phyloP scores from a whole-genome alignment of 2,888 invertebrate species.

The Glyphotaelius pellucidus region DNA sequence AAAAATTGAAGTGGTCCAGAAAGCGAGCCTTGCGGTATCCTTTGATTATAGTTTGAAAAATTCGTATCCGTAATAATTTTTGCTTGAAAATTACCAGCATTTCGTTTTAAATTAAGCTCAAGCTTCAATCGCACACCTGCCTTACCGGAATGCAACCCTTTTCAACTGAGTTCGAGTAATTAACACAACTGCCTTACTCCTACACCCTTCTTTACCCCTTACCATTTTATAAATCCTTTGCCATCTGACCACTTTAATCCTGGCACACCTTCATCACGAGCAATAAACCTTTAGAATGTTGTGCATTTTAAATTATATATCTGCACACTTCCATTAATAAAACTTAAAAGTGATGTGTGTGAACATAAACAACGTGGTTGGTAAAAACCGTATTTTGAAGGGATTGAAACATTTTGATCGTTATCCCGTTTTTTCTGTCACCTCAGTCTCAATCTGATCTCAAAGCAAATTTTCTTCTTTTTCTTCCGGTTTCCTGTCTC shows the following conservation, averaged over 20 bases:
- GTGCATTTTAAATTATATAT: not conserved
- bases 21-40: not conserved
- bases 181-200: not conserved
- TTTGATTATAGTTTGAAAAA: not conserved
- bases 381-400: not conserved
- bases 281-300: not conserved
- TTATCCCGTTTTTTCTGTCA: not conserved
- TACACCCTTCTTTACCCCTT: not conserved
- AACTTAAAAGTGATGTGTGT: not conserved
- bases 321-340: not conserved
- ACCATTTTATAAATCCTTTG: not conserved
- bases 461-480: not conserved
- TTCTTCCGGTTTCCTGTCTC: not conserved
- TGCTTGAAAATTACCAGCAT: not conserved
- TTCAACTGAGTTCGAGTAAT: slow-evolving; percentile 39
- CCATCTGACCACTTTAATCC: slow-evolving; percentile 20
- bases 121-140: not conserved
- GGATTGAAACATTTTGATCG: not conserved
- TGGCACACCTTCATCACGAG: not conserved
- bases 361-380: not conserved
- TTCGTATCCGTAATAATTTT: not conserved
- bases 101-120: slow-evolving; percentile 7
- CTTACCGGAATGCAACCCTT: slow-evolving; percentile 31
- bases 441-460: too few relatives aligned
- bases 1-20: not conserved